phyloP scores from a whole-genome alignment of 2,797 vertebrate species.

The Eidolon dupreanum region DNA sequence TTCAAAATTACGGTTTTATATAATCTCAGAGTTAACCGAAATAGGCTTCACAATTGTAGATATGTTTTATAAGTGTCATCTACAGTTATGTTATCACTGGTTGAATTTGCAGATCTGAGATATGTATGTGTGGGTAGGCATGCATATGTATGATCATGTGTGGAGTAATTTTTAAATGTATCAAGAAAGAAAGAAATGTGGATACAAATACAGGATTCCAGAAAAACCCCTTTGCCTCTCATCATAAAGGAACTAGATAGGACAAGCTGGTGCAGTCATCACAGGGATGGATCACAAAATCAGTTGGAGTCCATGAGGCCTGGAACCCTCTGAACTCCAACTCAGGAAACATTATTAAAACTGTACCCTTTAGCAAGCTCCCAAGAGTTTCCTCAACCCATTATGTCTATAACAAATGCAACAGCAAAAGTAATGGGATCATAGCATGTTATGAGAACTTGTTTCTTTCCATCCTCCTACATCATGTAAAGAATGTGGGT shows the following conservation, averaged over 20 bases:
- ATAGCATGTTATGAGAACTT: not conserved
- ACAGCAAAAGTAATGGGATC: not conserved
- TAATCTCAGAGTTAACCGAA: not conserved
- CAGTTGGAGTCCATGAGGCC: no score
- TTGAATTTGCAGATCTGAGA: not conserved
- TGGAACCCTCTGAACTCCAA: not conserved
- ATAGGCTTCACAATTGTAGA: not conserved
- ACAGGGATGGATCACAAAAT: rapidly evolving
- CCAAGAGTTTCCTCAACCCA: rapidly evolving
- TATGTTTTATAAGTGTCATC: not conserved
- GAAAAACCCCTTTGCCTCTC: not conserved
- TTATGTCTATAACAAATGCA: not conserved
- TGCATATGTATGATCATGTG: not conserved
- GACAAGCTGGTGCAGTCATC: not conserved
- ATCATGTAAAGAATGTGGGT: not conserved
- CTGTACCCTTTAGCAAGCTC: not conserved
- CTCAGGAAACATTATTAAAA: not conserved
- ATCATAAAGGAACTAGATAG: rapidly evolving
- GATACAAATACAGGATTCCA: not conserved
- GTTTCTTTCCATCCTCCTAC: not conserved
- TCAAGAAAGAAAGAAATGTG: not conserved
- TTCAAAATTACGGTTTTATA: not conserved
- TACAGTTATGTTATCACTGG: no score
- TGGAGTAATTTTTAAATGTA: not conserved
- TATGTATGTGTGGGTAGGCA: not conserved